A percentile compares a stretch with the other conserved stretches of the same genome.
Evolutionary conservation across 2,888 invertebrate genomes (phyloP).

Genomic region (Ochropleura plecta): DNA sequence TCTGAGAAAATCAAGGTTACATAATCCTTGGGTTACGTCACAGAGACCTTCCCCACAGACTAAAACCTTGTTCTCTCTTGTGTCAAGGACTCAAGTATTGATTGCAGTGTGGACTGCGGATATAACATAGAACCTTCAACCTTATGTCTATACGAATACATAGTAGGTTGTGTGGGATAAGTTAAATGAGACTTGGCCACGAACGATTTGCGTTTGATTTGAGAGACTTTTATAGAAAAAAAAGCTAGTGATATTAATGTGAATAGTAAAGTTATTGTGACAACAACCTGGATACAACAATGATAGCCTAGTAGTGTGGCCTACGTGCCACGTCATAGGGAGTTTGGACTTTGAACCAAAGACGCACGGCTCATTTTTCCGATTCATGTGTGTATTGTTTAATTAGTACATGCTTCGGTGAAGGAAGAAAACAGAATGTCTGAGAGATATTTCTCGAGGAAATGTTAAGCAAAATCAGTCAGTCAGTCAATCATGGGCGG

Average conservation of each 20-base stretch:
- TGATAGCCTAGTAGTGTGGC: too few relatives aligned
- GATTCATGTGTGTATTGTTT: too few relatives aligned
- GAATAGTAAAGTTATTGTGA: not conserved
- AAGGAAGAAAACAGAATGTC: too few relatives aligned
- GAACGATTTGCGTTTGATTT: not conserved
- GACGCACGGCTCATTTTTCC: too few relatives aligned
- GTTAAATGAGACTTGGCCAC: not conserved
- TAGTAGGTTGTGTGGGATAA: not conserved
- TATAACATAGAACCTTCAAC: constrained; percentile 13
- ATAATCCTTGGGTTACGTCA: constrained; percentile 34
- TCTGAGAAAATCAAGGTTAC: constrained; percentile 12
- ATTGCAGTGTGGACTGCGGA: constrained; percentile 27
- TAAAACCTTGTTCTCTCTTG: constrained; percentile 15
- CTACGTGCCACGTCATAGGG: too few relatives aligned
- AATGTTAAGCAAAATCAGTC: too few relatives aligned
- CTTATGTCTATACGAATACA: constrained; percentile 3
- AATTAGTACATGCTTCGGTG: too few relatives aligned
- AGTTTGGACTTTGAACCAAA: too few relatives aligned
- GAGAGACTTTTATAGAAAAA: not conserved
- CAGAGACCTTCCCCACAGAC: not conserved
- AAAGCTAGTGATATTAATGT: not conserved
- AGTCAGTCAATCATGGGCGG: too few relatives aligned
- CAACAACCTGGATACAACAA: too few relatives aligned
- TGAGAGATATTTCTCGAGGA: too few relatives aligned
- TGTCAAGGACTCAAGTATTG: constrained; percentile 43